Conservation (phyloP, 2,888 invertebrate species). For the Apantesis nais region DNA sequence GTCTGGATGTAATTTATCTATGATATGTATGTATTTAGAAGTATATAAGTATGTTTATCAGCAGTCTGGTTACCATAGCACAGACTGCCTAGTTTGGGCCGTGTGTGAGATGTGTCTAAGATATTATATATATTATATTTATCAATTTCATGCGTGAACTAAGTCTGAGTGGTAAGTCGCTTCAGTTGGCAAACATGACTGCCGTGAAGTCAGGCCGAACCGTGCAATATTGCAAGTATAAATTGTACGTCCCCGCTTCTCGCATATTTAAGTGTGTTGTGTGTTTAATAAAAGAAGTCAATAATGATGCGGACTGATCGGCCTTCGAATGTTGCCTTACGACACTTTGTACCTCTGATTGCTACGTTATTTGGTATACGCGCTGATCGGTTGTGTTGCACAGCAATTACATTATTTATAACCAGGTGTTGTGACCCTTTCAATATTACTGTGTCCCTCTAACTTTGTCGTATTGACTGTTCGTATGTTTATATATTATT, state of each 20-base stretch:
- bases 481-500: constrained; percentile 28
- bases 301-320: constrained; percentile 43
- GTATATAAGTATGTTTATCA: no score
- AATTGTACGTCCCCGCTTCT: constrained; percentile 14
- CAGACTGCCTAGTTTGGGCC: no score
- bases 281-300: constrained; percentile 18
- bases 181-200: constrained; percentile 13
- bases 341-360: constrained; percentile 49
- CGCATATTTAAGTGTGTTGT: constrained; percentile 31
- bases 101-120: no score
- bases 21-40: no score
- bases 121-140: no score
- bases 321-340: constrained; percentile 76
- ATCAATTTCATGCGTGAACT: not conserved
- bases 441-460: constrained; percentile 35
- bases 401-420: constrained; percentile 56
- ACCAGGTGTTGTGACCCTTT: constrained; percentile 59
- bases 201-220: constrained; percentile 10
- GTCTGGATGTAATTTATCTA: no score
- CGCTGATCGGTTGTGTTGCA: constrained; percentile 67
- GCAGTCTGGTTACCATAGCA: no score
- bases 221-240: constrained; percentile 22
- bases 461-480: constrained; percentile 29
- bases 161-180: not conserved
- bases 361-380: constrained; percentile 56